phyloP scores from a whole-genome alignment of 1,140 invertebrate species.

The Chlorops oryzae region DNA sequence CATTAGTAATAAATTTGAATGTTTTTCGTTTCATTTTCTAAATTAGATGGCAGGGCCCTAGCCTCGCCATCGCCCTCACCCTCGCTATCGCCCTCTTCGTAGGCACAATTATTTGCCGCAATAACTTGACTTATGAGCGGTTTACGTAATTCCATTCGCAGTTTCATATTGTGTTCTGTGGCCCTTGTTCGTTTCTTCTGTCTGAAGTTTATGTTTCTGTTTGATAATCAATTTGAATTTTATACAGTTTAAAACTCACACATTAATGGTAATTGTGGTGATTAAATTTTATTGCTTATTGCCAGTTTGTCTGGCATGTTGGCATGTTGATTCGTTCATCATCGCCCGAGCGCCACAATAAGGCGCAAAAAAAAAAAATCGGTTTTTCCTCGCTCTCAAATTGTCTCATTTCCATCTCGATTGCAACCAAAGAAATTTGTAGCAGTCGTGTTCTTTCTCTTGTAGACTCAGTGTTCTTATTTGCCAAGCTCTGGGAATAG shows the following conservation, averaged over 20 bases:
- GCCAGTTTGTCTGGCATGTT: neutral
- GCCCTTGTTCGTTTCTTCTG: too few species aligned
- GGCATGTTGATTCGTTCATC: too few species aligned
- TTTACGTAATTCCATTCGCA: too few species aligned
- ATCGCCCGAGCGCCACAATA: neutral
- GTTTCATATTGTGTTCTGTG: too few species aligned
- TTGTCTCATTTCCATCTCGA: neutral
- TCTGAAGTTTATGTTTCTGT: neutral
- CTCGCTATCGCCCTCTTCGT: neutral
- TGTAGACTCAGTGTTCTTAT: too few species aligned
- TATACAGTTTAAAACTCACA: constrained; percentile 8
- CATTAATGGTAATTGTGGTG: constrained; percentile 36
- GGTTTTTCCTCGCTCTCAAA: too few species aligned
- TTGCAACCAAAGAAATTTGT: neutral
- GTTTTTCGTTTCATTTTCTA: constrained; percentile 16
- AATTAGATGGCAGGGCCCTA: constrained; percentile 3
- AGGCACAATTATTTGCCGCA: too few species aligned
- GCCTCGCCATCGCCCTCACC: neutral
- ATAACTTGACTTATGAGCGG: too few species aligned
- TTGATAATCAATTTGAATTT: neutral
- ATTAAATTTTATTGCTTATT: constrained; percentile 43
- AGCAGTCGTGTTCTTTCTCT: too few species aligned
- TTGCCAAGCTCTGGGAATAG: too few species aligned
- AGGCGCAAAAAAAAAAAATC: too few species aligned
- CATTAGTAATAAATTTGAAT: constrained; percentile 47